Percentiles rank a stretch among this genome's conserved stretches.
Evolutionary conservation across 2,113 vertebrate species (phyloP).

Genomic region (Rhinopomastus cyanomelas): DNA sequence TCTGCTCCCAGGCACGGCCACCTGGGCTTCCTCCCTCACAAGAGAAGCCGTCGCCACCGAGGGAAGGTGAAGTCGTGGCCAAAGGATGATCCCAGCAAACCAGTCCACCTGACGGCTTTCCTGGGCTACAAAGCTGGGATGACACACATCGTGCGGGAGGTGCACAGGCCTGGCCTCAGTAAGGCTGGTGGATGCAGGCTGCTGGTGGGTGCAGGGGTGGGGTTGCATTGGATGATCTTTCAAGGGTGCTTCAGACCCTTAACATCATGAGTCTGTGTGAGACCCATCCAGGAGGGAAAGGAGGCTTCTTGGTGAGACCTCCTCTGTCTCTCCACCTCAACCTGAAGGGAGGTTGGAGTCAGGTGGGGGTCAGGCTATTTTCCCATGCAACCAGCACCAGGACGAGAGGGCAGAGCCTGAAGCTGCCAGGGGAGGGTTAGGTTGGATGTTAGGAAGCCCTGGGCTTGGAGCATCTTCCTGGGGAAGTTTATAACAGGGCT

Average conservation of each 20-base stretch:
- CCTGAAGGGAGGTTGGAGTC: no score
- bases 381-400: no score
- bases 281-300: background rate
- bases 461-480: background rate
- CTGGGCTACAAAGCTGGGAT: constrained; percentile 85
- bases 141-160: constrained; percentile 79
- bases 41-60: constrained; percentile 77
- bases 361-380: no score
- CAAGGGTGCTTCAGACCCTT: no score
- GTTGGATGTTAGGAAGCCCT: no score
- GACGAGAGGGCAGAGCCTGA: no score
- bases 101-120: constrained; percentile 81
- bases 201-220: no score
- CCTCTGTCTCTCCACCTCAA: no score
- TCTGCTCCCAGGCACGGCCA: constrained; percentile 82
- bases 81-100: constrained; percentile 78
- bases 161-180: constrained; percentile 80
- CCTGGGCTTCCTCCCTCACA: constrained; percentile 81
- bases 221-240: no score
- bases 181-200: constrained; percentile 21
- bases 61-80: constrained; percentile 84
- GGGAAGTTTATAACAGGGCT: background rate
- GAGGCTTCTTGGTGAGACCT: background rate
- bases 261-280: background rate
- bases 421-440: no score